Base-by-base conservation (phyloP, 2,888 invertebrate species). In the Scaptomyza polygonia region DNA sequence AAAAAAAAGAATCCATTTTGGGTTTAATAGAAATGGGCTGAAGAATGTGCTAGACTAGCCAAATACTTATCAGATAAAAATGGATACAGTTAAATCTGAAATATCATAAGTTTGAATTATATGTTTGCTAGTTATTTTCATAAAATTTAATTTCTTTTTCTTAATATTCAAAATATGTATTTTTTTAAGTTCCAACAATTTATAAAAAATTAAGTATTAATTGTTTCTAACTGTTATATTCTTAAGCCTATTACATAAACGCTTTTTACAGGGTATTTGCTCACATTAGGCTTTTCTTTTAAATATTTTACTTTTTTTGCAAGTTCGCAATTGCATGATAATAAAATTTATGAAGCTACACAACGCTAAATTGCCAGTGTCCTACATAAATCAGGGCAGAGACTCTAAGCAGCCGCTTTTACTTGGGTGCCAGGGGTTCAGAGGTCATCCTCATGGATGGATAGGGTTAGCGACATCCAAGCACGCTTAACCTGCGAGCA, bases 291-390 rank as follows among this genome's bases (percentile, higher is more conserved):
- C 36, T 0, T 25, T 27, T 58, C 11, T 27, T 2, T 21, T 21
- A 21, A n/a, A n/a, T n/a, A n/a, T n/a, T 43, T 18, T 54, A 11
- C 7, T 25, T 27, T 39, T 18, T 40, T 42, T 52, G 39, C 47
- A 16, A 57, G 72, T 39, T 72, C 63, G 80, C 81, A 81, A 86
- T 86, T 83, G 86, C 80, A 67, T 64, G 84, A 79, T 79, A 86
- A 81, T 86, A 83, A 79, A 81, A 81, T 86, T 81, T 81, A 81
- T 81, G 86, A 86, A 81, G 70, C 86, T 68, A 74, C 79, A 69
- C 67, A 79, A 66, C 49, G 77, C 77, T 59, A 79, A 81, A 81
- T 83, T 86, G 81, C 67, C 75, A 79, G 72, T 69, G 86, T 69
- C 61, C 53, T 64, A 83, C 81, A 86, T 86, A 81, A 81, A 81